Evolutionary conservation across 2,888 invertebrate species (phyloP).

Genomic region (Apotomis capreana): DNA sequence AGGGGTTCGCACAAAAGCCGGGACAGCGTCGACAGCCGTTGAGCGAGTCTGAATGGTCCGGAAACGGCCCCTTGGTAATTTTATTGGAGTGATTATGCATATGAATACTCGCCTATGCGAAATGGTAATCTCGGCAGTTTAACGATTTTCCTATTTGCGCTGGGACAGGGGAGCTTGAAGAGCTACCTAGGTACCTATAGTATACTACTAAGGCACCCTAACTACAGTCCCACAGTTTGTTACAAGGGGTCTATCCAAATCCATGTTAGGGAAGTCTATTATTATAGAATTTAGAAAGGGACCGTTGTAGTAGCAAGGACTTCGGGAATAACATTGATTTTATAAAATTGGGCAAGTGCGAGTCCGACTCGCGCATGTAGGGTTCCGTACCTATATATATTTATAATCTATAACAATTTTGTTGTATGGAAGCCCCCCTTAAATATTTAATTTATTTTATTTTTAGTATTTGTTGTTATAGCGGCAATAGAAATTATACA

Average conservation of each 20-base stretch:
- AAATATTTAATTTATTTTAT: too few species aligned
- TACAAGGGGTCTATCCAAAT: conserved; percentile 20
- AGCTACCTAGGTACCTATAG: conserved; percentile 11
- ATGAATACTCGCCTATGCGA: conserved; percentile 43
- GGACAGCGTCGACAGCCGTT: conserved; percentile 53
- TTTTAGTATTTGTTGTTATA: too few species aligned
- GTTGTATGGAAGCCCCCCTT: too few species aligned
- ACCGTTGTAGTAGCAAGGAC: background rate
- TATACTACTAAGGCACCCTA: conserved; percentile 15
- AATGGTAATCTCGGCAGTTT: conserved; percentile 44
- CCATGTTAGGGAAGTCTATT: conserved; percentile 19
- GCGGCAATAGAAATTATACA: too few species aligned
- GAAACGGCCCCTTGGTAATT: conserved; percentile 52
- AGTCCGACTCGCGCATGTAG: too few species aligned
- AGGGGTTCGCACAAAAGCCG: conserved; percentile 45
- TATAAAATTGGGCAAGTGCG: too few species aligned
- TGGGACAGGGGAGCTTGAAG: conserved; percentile 19
- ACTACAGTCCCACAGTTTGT: conserved; percentile 2
- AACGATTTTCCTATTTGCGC: conserved; percentile 41
- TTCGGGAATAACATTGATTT: background rate
- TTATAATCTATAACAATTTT: too few species aligned
- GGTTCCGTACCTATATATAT: too few species aligned
- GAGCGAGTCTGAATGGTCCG: conserved; percentile 58
- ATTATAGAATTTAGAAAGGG: conserved; percentile 1
- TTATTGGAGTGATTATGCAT: conserved; percentile 43